Conservation (phyloP, 2,888 invertebrate genomes). For the Ophion slaviceki region DNA sequence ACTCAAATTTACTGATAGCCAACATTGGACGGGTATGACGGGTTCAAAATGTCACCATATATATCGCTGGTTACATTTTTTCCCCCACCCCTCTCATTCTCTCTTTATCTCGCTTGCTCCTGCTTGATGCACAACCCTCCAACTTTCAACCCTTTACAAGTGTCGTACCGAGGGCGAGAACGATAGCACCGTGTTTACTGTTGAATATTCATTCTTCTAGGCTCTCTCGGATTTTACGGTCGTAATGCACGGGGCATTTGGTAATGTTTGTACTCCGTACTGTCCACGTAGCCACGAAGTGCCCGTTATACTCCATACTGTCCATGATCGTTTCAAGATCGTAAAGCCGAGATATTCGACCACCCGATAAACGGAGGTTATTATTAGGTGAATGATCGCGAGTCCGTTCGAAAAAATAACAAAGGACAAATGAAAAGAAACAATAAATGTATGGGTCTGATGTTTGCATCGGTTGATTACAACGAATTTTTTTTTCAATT, state of each 20-base stretch:
- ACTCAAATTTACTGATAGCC: not conserved
- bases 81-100: not conserved
- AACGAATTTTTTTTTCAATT: too few species aligned
- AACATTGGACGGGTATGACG: not conserved
- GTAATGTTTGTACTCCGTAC: conserved; percentile 27
- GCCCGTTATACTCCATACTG: not conserved
- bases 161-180: conserved; percentile 48
- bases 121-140: conserved; percentile 42
- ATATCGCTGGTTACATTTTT: not conserved
- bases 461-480: too few species aligned
- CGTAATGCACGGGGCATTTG: conserved; percentile 35
- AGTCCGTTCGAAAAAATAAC: not conserved
- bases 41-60: not conserved
- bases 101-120: not conserved
- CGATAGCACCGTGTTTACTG: conserved; percentile 74
- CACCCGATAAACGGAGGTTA: not conserved
- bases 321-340: not conserved
- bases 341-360: conserved; percentile 30
- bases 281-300: not conserved
- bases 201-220: conserved; percentile 80
- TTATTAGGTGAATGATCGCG: not conserved
- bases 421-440: not conserved
- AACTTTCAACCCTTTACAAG: conserved; percentile 71
- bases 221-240: conserved; percentile 50
- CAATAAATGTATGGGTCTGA: not conserved